Conservation (phyloP, 1,140 invertebrate species). For the Scaptomyza graminum region DNA sequence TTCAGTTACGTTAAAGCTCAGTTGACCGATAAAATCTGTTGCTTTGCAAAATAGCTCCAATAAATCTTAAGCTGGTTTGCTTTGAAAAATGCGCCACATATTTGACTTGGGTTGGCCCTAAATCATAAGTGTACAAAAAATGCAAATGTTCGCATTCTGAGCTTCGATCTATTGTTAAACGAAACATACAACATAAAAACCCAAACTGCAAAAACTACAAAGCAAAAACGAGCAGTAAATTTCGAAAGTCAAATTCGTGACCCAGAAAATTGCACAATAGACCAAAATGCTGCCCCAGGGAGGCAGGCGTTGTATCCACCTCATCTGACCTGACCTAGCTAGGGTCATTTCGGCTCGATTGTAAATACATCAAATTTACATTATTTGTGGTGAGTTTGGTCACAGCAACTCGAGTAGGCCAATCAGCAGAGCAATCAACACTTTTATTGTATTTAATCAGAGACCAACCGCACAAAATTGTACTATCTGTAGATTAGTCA, state of each 20-base stretch:
- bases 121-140: conserved; percentile 50
- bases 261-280: conserved; percentile 68
- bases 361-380: conserved; percentile 78
- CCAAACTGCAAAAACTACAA: conserved; percentile 28
- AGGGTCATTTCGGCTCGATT: conserved; percentile 51
- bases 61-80: conserved; percentile 54
- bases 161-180: conserved; percentile 60
- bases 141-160: conserved; percentile 44
- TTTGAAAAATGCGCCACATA: not conserved
- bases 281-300: conserved; percentile 37
- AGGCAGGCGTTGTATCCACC: not conserved
- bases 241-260: conserved; percentile 65
- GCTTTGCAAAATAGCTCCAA: conserved; percentile 5
- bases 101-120: conserved; percentile 10
- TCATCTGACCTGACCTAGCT: conserved; percentile 15
- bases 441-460: conserved; percentile 78
- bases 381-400: conserved; percentile 46
- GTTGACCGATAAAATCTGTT: conserved; percentile 35
- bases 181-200: conserved; percentile 61
- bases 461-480: conserved; percentile 62
- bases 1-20: not conserved
- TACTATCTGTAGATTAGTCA: conserved; percentile 50
- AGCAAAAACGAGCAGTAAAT: conserved; percentile 53
- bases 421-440: conserved; percentile 72
- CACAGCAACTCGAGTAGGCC: conserved; percentile 44